Conservation (phyloP, 2,113 vertebrate genomes). For the Athene noctua region DNA sequence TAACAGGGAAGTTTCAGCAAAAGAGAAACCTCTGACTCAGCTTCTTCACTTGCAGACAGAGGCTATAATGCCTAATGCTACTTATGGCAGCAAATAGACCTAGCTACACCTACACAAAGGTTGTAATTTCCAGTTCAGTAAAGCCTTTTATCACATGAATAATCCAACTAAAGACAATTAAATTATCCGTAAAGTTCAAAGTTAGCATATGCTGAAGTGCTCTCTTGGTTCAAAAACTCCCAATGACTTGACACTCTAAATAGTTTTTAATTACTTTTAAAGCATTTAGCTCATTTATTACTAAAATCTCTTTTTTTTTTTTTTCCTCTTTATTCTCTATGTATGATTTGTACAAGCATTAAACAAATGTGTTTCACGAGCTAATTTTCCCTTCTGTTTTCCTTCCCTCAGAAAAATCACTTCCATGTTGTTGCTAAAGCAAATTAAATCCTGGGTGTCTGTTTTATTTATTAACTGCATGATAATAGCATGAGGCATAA, state of each 20-base stretch:
- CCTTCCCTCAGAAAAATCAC: constrained; percentile 4
- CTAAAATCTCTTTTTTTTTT: neutral
- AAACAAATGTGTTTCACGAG: neutral
- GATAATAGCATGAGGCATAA: constrained; percentile 18
- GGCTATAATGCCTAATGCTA: neutral
- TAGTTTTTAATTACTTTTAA: constrained; percentile 27
- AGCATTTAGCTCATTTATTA: neutral
- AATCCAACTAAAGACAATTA: neutral
- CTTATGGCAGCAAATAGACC: neutral
- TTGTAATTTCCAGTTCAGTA: neutral
- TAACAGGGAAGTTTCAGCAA: neutral
- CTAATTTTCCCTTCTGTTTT: neutral
- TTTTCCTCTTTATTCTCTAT: neutral
- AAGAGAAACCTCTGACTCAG: neutral
- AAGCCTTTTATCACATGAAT: neutral
- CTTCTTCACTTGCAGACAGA: neutral
- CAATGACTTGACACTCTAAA: neutral
- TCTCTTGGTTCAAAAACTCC: neutral
- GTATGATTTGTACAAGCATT: neutral
- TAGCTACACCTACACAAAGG: neutral
- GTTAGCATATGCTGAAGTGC: neutral
- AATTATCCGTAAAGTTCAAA: neutral
- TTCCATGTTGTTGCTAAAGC: neutral
- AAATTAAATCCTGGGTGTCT: constrained; percentile 44
- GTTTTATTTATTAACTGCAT: constrained; percentile 58